Base-by-base conservation (phyloP, 2,113 vertebrate species). In the Xerus inauris region DNA sequence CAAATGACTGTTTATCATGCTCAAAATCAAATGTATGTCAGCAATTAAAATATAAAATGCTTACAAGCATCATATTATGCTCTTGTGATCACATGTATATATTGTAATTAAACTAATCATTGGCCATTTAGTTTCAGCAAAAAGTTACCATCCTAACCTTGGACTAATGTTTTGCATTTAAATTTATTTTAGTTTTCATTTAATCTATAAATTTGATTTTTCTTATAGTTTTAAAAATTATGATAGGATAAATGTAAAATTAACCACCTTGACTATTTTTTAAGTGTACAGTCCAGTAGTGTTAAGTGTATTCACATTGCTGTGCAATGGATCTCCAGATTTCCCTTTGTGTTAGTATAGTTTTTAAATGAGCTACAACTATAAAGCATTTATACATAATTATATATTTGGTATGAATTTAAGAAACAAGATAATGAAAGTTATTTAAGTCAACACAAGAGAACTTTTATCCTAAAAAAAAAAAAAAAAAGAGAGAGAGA, bases 151-250 rank as follows among this genome's bases (percentile, higher is more conserved):
- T 28, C 54, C 73, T 95, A 19, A 47, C 64, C 65, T 22, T 84
- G 22, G 77, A n/a, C 86, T 75, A 81, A 76, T 87, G 17, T 84
- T 87, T 90, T 91, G 86, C 62, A 88, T 94, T 96, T 93, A 73
- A 89, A 47, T 79, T 91, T 72, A 81, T 65, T 79, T 81, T 91
- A 88, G 5, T 76, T 94, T 94, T 85, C 62, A 81, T 73, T 69
- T 94, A 76, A 80, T 73, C 67, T 89, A 16, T n/a, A 88, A 47
- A 45, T 87, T 42, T 82, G 1, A 76, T 77, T 83, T 82, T 11
- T 86, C 54, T 76, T 73, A 12, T n/a, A 19, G 65, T 75, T 91
- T 91, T 80, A 82, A 26, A n/a, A 90, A 93, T 35, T 87, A 24
- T 67, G 20, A 10, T 93, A 57, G 65, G 75, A 94, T 62, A 77